Conservation (phyloP, 2,797 vertebrate genomes). For the Spinus pinus region DNA sequence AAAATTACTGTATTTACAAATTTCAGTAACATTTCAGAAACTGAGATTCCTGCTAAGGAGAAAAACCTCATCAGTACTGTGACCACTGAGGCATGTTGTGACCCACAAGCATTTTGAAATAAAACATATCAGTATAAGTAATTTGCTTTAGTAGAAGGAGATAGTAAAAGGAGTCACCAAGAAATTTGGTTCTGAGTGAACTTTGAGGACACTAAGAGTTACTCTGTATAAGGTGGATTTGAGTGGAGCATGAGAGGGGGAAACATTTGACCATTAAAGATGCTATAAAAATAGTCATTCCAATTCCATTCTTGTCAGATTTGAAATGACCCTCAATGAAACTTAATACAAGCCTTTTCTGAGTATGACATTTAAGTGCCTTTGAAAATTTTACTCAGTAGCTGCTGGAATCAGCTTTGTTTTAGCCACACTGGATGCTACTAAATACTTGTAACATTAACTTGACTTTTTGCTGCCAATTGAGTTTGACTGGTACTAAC, state of each 20-base stretch:
- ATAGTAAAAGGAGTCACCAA: background rate
- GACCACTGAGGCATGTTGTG: background rate
- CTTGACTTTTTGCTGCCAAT: background rate
- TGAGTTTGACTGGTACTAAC: background rate
- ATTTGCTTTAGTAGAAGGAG: background rate
- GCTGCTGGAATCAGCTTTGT: background rate
- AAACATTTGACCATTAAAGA: background rate
- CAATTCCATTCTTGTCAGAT: background rate
- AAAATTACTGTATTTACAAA: background rate
- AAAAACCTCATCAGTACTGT: background rate
- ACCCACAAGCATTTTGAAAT: background rate
- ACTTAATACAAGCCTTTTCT: background rate
- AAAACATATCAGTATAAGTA: background rate
- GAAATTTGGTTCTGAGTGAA: background rate
- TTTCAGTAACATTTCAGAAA: background rate
- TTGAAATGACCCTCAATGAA: background rate
- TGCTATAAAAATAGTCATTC: background rate
- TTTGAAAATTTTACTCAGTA: background rate
- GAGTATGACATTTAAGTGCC: background rate
- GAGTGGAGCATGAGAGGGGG: background rate
- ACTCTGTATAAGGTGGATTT: background rate
- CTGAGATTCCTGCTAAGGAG: background rate
- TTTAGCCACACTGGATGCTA: background rate
- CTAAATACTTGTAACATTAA: background rate
- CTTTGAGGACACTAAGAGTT: background rate